phyloP scores from a whole-genome alignment of 1,140 invertebrate species.

The Galleria mellonella region DNA sequence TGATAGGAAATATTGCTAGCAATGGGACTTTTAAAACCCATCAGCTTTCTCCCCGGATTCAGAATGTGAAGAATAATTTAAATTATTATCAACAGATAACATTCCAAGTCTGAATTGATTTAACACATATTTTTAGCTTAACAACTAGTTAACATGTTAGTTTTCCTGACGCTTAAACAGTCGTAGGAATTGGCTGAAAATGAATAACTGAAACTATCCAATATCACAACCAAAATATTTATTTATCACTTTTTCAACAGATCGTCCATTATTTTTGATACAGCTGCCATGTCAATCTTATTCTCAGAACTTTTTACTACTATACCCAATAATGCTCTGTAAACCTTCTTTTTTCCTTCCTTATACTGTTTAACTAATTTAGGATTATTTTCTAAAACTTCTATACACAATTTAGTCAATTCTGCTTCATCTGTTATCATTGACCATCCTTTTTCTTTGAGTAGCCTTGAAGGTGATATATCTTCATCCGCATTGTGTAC shows the following conservation, averaged over 20 bases:
- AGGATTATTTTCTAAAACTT: conserved; percentile 79
- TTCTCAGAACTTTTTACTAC: conserved; percentile 76
- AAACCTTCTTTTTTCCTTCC: conserved; percentile 81
- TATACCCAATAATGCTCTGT: conserved; percentile 77
- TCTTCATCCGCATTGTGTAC: conserved; percentile 56
- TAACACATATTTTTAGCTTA: too few species aligned
- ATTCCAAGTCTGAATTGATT: too few species aligned
- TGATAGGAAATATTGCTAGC: too few species aligned
- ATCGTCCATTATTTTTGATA: conserved; percentile 76
- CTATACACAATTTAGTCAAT: conserved; percentile 77
- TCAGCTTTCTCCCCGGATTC: too few species aligned
- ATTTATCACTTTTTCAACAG: conserved; percentile 72
- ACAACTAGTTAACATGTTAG: too few species aligned
- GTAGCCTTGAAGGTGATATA: conserved; percentile 69
- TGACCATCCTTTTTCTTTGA: conserved; percentile 77
- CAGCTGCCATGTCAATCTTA: conserved; percentile 79
- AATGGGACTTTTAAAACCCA: too few species aligned
- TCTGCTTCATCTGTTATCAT: conserved; percentile 78
- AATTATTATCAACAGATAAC: too few species aligned
- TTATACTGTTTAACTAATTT: conserved; percentile 80
- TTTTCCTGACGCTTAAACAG: too few species aligned
- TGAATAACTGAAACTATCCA: too few species aligned
- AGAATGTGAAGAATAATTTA: too few species aligned
- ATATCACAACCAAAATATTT: too few species aligned
- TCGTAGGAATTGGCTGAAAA: too few species aligned